Conservation (phyloP, 2,797 vertebrate genomes). For the Fringilla coelebs region DNA sequence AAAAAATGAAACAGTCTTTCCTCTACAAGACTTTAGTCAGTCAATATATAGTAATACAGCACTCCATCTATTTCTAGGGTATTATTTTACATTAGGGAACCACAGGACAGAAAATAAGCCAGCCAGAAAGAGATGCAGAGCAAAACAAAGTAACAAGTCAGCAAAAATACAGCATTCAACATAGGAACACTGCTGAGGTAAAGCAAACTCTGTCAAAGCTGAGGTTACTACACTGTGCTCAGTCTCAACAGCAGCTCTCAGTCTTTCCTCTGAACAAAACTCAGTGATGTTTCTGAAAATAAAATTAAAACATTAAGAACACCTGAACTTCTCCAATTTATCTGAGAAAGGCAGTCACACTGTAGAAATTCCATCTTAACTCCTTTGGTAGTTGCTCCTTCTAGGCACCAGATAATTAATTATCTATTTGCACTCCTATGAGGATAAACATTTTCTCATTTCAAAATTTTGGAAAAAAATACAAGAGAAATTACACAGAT, state of each 20-base stretch:
- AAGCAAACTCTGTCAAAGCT: not conserved
- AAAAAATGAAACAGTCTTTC: not conserved
- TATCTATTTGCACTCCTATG: not conserved
- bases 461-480: not conserved
- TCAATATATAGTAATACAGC: not conserved
- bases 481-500: not conserved
- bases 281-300: not conserved
- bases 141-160: not conserved
- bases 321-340: not conserved
- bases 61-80: not conserved
- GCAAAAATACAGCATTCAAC: not conserved
- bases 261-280: not conserved
- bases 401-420: not conserved
- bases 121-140: not conserved
- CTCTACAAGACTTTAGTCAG: not conserved
- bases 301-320: not conserved
- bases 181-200: not conserved
- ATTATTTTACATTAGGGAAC: not conserved
- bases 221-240: not conserved
- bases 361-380: not conserved
- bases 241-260: not conserved
- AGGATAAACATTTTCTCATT: not conserved
- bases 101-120: not conserved
- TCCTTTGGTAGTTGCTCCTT: not conserved
- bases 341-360: not conserved